Evolutionary conservation across 2,888 invertebrate genomes (phyloP).

Genomic region (Dilophus febrilis): DNA sequence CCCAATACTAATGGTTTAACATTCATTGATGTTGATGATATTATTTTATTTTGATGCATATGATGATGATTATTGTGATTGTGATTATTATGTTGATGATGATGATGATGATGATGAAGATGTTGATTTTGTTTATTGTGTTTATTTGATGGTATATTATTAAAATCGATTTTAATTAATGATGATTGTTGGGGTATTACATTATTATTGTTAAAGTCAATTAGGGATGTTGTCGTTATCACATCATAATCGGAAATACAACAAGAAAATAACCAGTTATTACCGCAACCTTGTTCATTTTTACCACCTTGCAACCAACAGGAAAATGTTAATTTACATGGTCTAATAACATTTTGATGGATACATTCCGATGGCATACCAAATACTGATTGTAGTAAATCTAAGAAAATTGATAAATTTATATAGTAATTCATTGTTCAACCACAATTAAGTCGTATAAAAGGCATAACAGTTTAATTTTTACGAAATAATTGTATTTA

Average conservation of each 20-base stretch:
- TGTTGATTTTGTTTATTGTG: neutral
- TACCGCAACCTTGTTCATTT: conserved; percentile 47
- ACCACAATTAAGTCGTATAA: too few relatives aligned
- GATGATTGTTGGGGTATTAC: neutral
- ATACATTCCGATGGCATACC: conserved; percentile 28
- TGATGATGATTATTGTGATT: neutral
- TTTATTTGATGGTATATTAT: neutral
- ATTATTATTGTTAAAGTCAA: conserved; percentile 3
- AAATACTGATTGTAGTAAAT: conserved; percentile 24
- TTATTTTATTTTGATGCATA: neutral
- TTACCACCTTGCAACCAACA: conserved; percentile 62
- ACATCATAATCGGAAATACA: conserved; percentile 33
- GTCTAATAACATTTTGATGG: conserved; percentile 37
- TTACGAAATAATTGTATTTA: too few relatives aligned
- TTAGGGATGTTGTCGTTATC: conserved; percentile 4
- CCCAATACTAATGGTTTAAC: too few relatives aligned
- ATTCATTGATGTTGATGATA: neutral
- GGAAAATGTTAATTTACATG: conserved; percentile 51
- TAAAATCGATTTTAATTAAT: neutral
- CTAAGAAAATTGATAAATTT: too few relatives aligned
- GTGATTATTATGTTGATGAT: neutral
- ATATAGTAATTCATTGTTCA: too few relatives aligned
- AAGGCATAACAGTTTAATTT: too few relatives aligned
- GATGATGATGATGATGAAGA: neutral
- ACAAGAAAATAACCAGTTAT: conserved; percentile 55